These are phyloP conservation scores for Nannospalax galili DNA, from an alignment of 2,113 vertebrate genomes.

Conservation along the genomic window DNA sequence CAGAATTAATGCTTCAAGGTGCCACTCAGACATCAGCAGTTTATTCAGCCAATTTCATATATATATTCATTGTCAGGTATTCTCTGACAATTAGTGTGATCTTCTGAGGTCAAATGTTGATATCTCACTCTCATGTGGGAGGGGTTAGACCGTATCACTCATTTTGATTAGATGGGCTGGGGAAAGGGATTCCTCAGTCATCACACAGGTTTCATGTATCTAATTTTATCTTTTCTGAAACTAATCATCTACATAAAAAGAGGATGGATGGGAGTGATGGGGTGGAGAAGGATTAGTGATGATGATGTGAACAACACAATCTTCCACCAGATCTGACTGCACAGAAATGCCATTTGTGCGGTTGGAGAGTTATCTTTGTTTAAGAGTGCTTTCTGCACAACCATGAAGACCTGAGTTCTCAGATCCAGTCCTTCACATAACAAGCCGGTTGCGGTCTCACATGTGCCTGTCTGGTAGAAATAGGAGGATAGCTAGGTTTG, in stretches of 20 bases:
- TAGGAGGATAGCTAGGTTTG: no score
- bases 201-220: neutral
- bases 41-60: conserved; percentile 28
- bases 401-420: neutral
- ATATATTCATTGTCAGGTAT: neutral
- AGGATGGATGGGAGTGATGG: neutral
- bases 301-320: neutral
- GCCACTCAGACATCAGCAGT: conserved; percentile 18
- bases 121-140: neutral
- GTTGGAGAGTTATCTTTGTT: neutral
- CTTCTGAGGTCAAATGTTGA: conserved; percentile 19
- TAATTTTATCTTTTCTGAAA: neutral
- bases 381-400: neutral
- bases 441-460: no score
- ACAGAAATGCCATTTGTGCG: neutral
- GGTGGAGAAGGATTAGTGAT: neutral
- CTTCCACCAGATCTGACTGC: neutral
- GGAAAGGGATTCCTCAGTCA: neutral
- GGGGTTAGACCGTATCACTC: neutral
- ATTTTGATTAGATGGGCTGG: neutral
- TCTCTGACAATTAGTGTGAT: neutral
- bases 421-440: neutral
- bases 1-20: conserved; percentile 39
- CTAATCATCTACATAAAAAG: neutral
- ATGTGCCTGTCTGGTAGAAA: neutral